These are phyloP conservation scores for Ylistrum balloti DNA, from an alignment of 1,140 invertebrate species.

Conservation along the genomic window DNA sequence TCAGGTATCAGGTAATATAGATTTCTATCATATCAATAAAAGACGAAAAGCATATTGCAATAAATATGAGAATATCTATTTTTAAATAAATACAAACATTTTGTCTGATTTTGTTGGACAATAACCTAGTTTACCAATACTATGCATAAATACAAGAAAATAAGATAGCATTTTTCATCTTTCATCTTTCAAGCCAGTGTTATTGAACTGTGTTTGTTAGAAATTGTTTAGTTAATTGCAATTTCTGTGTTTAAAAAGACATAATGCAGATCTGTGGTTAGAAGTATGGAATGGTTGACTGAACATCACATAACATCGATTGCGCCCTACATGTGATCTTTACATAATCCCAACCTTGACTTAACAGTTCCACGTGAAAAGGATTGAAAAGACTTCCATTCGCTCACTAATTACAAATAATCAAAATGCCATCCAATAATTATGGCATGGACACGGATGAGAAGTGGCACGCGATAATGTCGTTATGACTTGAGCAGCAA, in stretches of 20 bases:
- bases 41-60: too few species aligned
- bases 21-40: too few species aligned
- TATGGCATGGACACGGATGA: slow-evolving; percentile 13
- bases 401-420: neutral
- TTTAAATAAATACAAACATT: too few species aligned
- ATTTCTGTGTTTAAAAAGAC: neutral
- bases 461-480: neutral
- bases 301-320: neutral
- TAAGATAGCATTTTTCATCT: too few species aligned
- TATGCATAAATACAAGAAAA: too few species aligned
- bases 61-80: too few species aligned
- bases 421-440: neutral
- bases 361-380: slow-evolving; percentile 13
- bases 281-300: neutral
- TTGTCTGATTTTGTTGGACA: too few species aligned
- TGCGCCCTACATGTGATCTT: slow-evolving; percentile 13
- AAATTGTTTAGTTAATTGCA: neutral
- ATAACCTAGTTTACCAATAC: too few species aligned
- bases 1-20: too few species aligned
- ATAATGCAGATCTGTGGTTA: neutral
- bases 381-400: neutral
- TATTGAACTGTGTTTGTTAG: neutral
- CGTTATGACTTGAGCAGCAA: neutral
- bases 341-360: neutral
- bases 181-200: too few species aligned